Base-by-base conservation (phyloP, 2,113 vertebrate species). In the Ciconia boyciana region DNA sequence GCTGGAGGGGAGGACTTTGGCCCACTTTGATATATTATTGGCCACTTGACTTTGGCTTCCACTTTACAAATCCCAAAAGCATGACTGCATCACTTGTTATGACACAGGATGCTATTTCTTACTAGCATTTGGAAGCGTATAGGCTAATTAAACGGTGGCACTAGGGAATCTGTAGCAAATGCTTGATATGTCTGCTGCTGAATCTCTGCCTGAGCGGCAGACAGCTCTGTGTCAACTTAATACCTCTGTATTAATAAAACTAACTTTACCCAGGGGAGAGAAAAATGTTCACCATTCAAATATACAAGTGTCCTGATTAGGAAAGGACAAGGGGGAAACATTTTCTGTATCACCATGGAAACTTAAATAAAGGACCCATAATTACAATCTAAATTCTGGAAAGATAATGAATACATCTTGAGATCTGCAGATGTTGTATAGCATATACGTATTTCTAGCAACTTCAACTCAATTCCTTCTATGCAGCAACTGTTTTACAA, bases 331-430 rank as follows among this genome's bases (percentile, higher is more conserved):
- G 91, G 90, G 94, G 82, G 36, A 93, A 96, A 70, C 65, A 81
- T 87, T 94, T 96, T 95, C 84, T 93, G 0, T n/a, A 51, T 97
- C 92, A 83, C 96, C 96, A 97, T 91, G 91, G 97, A 94, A 97
- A 97, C 96, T 87, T 89, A 96, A 96, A 97, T 93, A 96, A 94
- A 96, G 94, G 90, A 90, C 89, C 68, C 60, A 2, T 97, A 92
- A 97, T 97, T 97, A 83, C 58, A 79, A 93, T 80, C 89, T 94
- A 60, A 91, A 94, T 93, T 96, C 91, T 92, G 91, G 92, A 64
- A 96, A 75, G 83, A 94, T 96, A 96, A 96, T 95, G 94, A 97
- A 95, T 89, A 75, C 86, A 88, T 94, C 92, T 96, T 94, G 95
- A 93, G 75, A 96, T 94, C 83, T 94, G 94, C 96, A 97, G 96